Base-by-base conservation (phyloP, 2,888 invertebrate genomes). In the Willowsia nigromaculata region DNA sequence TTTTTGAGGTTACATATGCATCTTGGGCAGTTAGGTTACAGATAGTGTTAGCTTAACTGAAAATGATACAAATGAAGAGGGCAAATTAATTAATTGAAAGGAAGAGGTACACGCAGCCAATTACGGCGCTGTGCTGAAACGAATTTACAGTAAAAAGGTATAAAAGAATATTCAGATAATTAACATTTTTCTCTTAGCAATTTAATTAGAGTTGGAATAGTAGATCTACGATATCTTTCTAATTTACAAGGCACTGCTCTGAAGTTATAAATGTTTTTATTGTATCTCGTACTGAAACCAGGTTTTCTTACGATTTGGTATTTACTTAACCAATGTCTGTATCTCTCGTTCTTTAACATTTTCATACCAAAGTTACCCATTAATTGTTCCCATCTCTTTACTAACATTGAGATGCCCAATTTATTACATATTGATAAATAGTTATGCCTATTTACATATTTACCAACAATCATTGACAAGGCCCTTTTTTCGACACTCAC, bases 31-130 rank as follows among this genome's bases (percentile, higher is more conserved):
- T n/a, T n/a, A n/a, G n/a, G n/a, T n/a, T n/a, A n/a, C n/a, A n/a
- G n/a, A n/a, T n/a, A n/a, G n/a, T n/a, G n/a, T n/a, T n/a, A n/a
- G n/a, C n/a, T n/a, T n/a, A n/a, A n/a, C n/a, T n/a, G n/a, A n/a
- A n/a, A n/a, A n/a, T n/a, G n/a, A n/a, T n/a, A n/a, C n/a, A n/a
- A n/a, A n/a, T n/a, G n/a, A n/a, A n/a, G n/a, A n/a, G n/a, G n/a
- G n/a, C n/a, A n/a, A n/a, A n/a, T n/a, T n/a, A n/a, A n/a, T n/a
- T n/a, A n/a, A n/a, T n/a, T n/a, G n/a, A 68, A 33, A 33, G 15
- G 68, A 91, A 94, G 94, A 15, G 94, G 74, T 47, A 22, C 74
- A 22, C 40, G 74, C 40, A 9, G 74, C 74, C 74, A 18, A 13
- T 40, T 5, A 43, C 40, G 68, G 74, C 47, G 74, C 74, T 74